Percentiles rank a stretch among this genome's conserved stretches.
These are phyloP conservation scores for Spondyliosoma cantharus DNA, from an alignment of 2,797 vertebrate species.

Conservation along the genomic window DNA sequence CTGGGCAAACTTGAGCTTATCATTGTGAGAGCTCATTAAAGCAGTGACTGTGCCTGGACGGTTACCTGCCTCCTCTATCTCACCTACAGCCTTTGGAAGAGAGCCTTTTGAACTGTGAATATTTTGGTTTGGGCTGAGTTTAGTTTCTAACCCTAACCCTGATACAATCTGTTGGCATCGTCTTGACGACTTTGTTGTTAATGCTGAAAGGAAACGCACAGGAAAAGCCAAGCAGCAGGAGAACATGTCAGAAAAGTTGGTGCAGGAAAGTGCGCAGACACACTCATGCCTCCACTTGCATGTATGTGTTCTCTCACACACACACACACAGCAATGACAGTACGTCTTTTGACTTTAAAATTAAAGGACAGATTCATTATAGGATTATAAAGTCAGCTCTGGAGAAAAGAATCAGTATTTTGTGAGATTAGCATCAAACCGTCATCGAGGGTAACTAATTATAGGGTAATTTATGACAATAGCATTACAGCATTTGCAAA, in stretches of 20 bases:
- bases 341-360: slow-evolving; percentile 68
- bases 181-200: slow-evolving; percentile 34
- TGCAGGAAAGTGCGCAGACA: slow-evolving; percentile 67
- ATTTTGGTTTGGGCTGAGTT: slow-evolving; percentile 67
- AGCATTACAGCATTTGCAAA: slow-evolving; percentile 50
- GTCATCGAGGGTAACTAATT: slow-evolving; percentile 71
- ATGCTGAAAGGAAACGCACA: slow-evolving; percentile 14
- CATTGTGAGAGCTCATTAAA: slow-evolving; percentile 64
- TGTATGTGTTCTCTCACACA: slow-evolving; percentile 41
- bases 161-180: slow-evolving; percentile 39
- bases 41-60: slow-evolving; percentile 47
- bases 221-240: slow-evolving; percentile 10
- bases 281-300: slow-evolving; percentile 75
- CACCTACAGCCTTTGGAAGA: slow-evolving; percentile 46
- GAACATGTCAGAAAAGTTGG: slow-evolving; percentile 38
- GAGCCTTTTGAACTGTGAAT: slow-evolving; percentile 64
- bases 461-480: slow-evolving; percentile 68
- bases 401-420: slow-evolving; percentile 58
- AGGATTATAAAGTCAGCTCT: slow-evolving; percentile 72
- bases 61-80: slow-evolving; percentile 59
- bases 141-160: no score
- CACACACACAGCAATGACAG: slow-evolving; percentile 35
- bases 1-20: no score
- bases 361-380: slow-evolving; percentile 76
- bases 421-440: slow-evolving; percentile 72